Conservation (phyloP, 2,888 invertebrate genomes). For the Trichacis sp. region DNA sequence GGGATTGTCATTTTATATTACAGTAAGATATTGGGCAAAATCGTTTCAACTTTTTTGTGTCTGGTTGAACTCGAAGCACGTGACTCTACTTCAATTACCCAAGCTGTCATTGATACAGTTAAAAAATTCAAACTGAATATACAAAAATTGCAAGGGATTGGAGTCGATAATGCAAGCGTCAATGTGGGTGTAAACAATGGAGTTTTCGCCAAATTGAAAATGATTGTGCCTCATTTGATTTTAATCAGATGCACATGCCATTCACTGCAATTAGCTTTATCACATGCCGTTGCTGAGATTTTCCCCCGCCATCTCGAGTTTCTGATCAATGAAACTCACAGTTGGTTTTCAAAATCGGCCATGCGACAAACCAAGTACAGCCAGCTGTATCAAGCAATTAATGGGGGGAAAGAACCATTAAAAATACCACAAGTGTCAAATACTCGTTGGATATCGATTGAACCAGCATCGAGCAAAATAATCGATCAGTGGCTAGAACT, state of each 20-base stretch:
- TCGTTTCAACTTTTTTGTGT: conserved; percentile 12
- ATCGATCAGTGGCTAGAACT: conserved; percentile 53
- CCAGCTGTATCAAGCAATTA: conserved; percentile 42
- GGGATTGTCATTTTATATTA: conserved; percentile 38
- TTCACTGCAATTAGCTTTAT: conserved; percentile 55
- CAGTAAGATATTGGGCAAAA: neutral
- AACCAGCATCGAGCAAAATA: conserved; percentile 51
- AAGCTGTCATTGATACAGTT: conserved; percentile 20
- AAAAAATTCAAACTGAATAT: conserved; percentile 35
- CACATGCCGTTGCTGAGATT: conserved; percentile 47
- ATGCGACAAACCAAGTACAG: conserved; percentile 30
- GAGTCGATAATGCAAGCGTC: conserved; percentile 61
- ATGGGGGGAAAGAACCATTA: conserved; percentile 42
- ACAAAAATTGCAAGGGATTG: conserved; percentile 55
- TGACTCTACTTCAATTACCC: conserved; percentile 18
- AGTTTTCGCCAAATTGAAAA: conserved; percentile 55
- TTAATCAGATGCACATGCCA: conserved; percentile 60
- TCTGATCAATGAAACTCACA: conserved; percentile 48
- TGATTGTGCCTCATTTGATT: conserved; percentile 49
- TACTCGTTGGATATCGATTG: conserved; percentile 49
- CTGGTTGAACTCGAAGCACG: conserved; percentile 11
- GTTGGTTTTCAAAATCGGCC: conserved; percentile 38
- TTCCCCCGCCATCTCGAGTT: conserved; percentile 55
- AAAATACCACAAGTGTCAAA: conserved; percentile 49
- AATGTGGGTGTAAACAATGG: conserved; percentile 62